Base-by-base conservation (phyloP, 2,113 vertebrate species). In the Actenoides hombroni region DNA sequence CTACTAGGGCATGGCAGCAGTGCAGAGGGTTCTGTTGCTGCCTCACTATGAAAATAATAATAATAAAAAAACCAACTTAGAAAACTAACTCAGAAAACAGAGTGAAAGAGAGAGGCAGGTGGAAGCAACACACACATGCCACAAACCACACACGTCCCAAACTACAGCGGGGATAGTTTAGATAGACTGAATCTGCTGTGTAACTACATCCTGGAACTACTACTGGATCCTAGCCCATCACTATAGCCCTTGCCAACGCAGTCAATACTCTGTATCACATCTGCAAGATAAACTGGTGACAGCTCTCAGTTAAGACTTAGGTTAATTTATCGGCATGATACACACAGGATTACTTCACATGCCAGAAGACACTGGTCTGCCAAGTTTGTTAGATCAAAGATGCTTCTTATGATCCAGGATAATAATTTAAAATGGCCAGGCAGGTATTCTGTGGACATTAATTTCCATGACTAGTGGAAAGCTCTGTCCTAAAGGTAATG, bases 351-450 rank as follows among this genome's bases (percentile, higher is more conserved):
- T 90, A 65, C 35, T 76, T 61, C 37, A 68, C 49, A 76, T 71
- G 80, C 82, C 96, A 95, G 88, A 79, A 83, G 60, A 86, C 86
- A 80, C 11, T 35, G 63, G 33, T 53, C 81, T 84, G 84, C 93
- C 93, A 91, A 93, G 70, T 94, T 33, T 90, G 75, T 78, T 78
- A 83, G 37, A 91, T 82, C 94, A 82, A 93, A 96, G 57, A 88
- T 51, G 86, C 86, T 61, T 51, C 75, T 65, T 73, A 48, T n/a
- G 88, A 89, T 90, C 64, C 65, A 56, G 65, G 81, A 83, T 79
- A 88, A 90, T 94, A 91, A 92, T 59, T 93, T 89, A 53, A 69
- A 84, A 61, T 81, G 81, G 77, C 73, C 75, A 76, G 81, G 67
- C 18, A 94, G 71, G 68, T 87, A 94, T 61, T 68, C 74, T 49